These are phyloP conservation scores for Volucella inanis DNA, from an alignment of 2,888 invertebrate genomes.

Conservation along the genomic window DNA sequence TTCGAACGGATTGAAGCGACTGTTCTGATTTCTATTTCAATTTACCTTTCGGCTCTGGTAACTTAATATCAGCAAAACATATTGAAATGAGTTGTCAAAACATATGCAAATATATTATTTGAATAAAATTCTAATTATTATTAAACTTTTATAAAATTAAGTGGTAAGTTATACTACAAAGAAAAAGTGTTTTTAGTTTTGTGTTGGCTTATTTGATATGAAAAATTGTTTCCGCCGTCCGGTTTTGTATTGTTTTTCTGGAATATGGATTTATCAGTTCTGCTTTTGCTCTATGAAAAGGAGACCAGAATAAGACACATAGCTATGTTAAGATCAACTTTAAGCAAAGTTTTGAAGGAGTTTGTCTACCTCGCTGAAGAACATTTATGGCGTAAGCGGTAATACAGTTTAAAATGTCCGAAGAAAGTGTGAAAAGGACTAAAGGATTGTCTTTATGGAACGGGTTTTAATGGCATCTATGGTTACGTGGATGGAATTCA, in stretches of 20 bases:
- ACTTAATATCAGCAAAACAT: not conserved
- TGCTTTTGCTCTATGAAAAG: too few species aligned
- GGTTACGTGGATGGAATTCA: too few species aligned
- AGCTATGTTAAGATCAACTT: constrained; percentile 2
- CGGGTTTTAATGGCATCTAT: too few species aligned
- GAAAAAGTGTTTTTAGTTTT: not conserved
- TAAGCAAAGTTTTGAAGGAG: constrained; percentile 4
- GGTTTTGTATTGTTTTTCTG: not conserved
- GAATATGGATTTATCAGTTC: not conserved
- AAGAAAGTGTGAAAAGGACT: too few species aligned
- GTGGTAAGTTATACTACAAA: constrained; percentile 3
- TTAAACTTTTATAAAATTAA: not conserved
- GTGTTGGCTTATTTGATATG: not conserved
- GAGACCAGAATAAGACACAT: not conserved
- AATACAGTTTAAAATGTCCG: not conserved
- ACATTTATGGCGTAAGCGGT: not conserved
- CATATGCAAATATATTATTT: not conserved
- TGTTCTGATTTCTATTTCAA: not conserved
- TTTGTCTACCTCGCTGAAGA: constrained; percentile 1
- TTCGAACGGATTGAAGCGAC: not conserved
- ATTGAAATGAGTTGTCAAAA: not conserved
- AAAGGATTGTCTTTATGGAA: too few species aligned
- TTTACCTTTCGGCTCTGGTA: not conserved
- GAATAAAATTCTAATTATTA: not conserved
- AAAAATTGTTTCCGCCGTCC: not conserved